Conservation (phyloP, 1,140 invertebrate species). For the Habropoda laboriosa region DNA sequence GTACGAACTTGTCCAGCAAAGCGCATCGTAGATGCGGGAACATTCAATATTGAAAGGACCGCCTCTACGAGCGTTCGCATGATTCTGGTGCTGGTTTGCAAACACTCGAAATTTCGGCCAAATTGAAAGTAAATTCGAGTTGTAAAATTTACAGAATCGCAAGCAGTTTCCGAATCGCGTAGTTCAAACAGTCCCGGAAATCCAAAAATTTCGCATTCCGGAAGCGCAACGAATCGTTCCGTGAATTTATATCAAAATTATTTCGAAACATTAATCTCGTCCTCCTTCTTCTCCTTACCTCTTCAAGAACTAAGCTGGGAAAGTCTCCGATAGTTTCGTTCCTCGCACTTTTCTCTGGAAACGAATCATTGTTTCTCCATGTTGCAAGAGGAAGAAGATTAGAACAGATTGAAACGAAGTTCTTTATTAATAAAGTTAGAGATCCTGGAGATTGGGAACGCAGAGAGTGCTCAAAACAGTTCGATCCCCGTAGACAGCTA, state of each 20-base stretch:
- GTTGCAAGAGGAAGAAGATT: background rate
- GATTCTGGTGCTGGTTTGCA: conserved; percentile 15
- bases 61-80: background rate
- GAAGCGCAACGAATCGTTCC: too few relatives aligned
- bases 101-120: conserved; percentile 10
- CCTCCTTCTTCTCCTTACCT: too few relatives aligned
- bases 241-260: too few relatives aligned
- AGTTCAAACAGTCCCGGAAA: background rate
- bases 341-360: background rate
- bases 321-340: background rate
- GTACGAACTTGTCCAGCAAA: conserved; percentile 1
- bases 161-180: background rate
- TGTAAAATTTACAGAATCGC: conserved; percentile 2
- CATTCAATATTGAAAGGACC: conserved; percentile 21
- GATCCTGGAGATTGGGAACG: background rate
- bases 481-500: background rate
- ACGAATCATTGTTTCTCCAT: background rate
- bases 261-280: background rate
- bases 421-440: conserved; percentile 4
- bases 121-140: conserved; percentile 18
- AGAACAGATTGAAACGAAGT: background rate
- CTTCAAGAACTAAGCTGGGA: too few relatives aligned
- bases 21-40: background rate
- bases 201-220: background rate
- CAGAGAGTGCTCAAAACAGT: too few relatives aligned